Conservation (phyloP, 1,140 invertebrate species). For the Zaprionus ghesquierei region DNA sequence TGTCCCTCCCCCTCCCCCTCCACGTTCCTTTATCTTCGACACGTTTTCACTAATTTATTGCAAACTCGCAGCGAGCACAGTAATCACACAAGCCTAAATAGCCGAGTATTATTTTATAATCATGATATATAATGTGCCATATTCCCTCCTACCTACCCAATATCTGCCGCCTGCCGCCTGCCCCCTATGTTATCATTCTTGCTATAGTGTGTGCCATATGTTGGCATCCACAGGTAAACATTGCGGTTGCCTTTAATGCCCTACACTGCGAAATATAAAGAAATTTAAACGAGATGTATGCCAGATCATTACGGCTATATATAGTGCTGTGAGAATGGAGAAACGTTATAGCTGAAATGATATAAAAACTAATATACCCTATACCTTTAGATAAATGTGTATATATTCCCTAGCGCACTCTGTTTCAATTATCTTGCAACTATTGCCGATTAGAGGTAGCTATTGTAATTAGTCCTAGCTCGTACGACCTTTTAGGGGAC, state of each 20-base stretch:
- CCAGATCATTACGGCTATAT: not conserved
- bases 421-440: too few relatives aligned
- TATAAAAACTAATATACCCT: too few relatives aligned
- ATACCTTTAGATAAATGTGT: too few relatives aligned
- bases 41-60: not conserved
- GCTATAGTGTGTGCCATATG: slow-evolving; percentile 28
- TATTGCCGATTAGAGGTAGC: too few relatives aligned
- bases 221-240: slow-evolving; percentile 10
- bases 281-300: not conserved
- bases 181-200: slow-evolving; percentile 15
- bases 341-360: too few relatives aligned
- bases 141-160: not conserved
- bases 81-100: not conserved
- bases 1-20: too few relatives aligned
- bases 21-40: not conserved
- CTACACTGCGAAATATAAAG: not conserved
- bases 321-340: not conserved
- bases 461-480: not conserved
- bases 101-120: slow-evolving; percentile 5
- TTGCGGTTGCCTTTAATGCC: not conserved
- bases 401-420: too few relatives aligned
- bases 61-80: not conserved
- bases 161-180: not conserved
- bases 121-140: not conserved
- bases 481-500: not conserved